Percentiles rank a stretch among this genome's conserved stretches.
phyloP scores from a whole-genome alignment of 2,888 invertebrate species.

The Nezara viridula region DNA sequence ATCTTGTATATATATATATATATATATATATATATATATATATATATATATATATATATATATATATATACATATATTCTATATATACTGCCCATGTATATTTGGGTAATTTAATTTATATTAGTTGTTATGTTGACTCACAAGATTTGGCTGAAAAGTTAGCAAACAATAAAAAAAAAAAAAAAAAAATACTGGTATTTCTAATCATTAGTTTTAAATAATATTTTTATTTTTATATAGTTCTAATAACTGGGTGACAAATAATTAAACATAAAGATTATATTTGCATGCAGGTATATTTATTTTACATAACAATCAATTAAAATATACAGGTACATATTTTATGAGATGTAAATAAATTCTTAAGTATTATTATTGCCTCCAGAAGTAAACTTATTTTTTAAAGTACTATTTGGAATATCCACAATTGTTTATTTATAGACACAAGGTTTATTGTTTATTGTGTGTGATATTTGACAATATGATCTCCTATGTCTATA shows the following conservation, averaged over 20 bases:
- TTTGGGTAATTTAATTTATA: too few relatives aligned
- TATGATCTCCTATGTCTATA: neutral
- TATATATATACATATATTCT: too few relatives aligned
- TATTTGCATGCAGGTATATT: neutral
- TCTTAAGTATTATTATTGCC: neutral
- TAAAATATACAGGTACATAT: neutral
- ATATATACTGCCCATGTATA: too few relatives aligned
- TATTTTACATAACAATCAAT: neutral
- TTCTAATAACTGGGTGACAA: neutral
- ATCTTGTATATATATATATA: too few relatives aligned
- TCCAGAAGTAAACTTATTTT: neutral
- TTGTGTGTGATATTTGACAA: neutral
- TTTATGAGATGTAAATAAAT: neutral
- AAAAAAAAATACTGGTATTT: too few relatives aligned
- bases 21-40: too few relatives aligned
- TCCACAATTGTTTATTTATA: neutral
- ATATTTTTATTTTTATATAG: neutral
- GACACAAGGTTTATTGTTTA: neutral
- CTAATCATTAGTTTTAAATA: too few relatives aligned
- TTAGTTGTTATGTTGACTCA: too few relatives aligned
- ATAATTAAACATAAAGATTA: neutral
- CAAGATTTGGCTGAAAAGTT: too few relatives aligned
- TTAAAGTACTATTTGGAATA: neutral
- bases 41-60: too few relatives aligned
- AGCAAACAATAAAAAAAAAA: too few relatives aligned